Evolutionary conservation across 2,888 invertebrate species (phyloP).

Genomic region (Fragum fragum): DNA sequence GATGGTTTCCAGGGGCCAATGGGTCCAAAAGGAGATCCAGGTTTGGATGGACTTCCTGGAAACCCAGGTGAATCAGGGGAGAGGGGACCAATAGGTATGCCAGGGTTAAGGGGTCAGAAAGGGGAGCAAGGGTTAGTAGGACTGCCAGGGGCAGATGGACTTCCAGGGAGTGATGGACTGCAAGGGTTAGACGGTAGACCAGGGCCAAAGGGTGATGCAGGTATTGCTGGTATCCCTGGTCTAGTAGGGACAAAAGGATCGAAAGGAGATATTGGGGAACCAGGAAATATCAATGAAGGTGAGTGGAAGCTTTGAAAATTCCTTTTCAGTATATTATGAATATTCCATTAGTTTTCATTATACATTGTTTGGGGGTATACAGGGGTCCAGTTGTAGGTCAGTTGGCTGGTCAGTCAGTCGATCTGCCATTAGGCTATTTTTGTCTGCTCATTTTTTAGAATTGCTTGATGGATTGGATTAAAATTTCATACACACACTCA

Average conservation of each 20-base stretch:
- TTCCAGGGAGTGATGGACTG: slow-evolving; percentile 19
- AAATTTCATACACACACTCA: no score
- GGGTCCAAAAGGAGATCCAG: slow-evolving; percentile 37
- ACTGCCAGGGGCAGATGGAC: slow-evolving; percentile 19
- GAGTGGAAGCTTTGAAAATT: neutral
- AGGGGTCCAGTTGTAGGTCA: no score
- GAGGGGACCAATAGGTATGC: slow-evolving; percentile 31
- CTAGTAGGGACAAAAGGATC: slow-evolving; percentile 29
- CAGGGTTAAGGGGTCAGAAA: slow-evolving; percentile 28
- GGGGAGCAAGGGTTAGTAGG: slow-evolving; percentile 29
- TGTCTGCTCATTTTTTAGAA: no score
- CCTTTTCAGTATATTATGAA: no score
- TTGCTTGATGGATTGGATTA: no score
- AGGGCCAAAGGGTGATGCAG: slow-evolving; percentile 32
- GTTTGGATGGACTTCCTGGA: slow-evolving; percentile 39
- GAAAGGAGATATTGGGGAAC: slow-evolving; percentile 41
- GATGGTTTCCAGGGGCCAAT: slow-evolving; percentile 30
- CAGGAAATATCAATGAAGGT: slow-evolving; percentile 64
- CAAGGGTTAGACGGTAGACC: slow-evolving; percentile 35
- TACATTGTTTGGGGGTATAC: no score
- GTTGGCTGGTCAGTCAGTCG: no score
- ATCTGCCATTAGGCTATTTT: no score
- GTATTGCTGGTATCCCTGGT: slow-evolving; percentile 31
- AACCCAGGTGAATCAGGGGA: slow-evolving; percentile 32
- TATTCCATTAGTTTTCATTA: no score